Conservation (phyloP, 2,888 invertebrate species). For the Phytoseiulus persimilis region DNA sequence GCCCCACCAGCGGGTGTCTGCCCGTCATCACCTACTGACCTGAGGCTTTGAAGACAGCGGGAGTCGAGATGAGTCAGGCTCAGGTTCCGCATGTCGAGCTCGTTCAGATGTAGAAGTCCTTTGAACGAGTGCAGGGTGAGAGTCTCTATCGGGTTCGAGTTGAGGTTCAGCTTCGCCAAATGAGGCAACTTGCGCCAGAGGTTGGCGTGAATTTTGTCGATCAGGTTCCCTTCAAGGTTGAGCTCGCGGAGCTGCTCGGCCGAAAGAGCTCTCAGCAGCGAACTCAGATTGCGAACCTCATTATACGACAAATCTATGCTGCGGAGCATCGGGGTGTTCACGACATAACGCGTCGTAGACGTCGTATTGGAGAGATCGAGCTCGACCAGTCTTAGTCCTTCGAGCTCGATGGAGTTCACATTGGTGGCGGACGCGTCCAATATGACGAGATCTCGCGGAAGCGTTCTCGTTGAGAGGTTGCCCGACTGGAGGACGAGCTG, state of each 20-base stretch:
- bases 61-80: slow-evolving; percentile 45
- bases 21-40: slow-evolving; percentile 41
- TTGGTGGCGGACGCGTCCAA: slow-evolving; percentile 20
- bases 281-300: slow-evolving; percentile 42
- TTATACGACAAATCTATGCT: slow-evolving; percentile 42
- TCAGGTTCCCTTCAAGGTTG: slow-evolving; percentile 67
- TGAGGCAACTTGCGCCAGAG: slow-evolving; percentile 64
- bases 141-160: slow-evolving; percentile 66
- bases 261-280: slow-evolving; percentile 45
- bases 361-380: slow-evolving; percentile 24
- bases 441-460: neutral
- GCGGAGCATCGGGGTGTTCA: slow-evolving; percentile 41
- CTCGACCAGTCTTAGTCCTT: slow-evolving; percentile 9
- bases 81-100: slow-evolving; percentile 55
- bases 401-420: neutral
- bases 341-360: neutral
- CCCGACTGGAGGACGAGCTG: neutral
- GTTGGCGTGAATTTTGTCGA: slow-evolving; percentile 65
- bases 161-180: slow-evolving; percentile 67
- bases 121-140: slow-evolving; percentile 49
- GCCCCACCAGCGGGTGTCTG: too few species aligned
- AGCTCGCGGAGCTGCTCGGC: slow-evolving; percentile 58
- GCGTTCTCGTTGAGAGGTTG: neutral
- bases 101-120: slow-evolving; percentile 64
- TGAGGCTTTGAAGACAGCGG: slow-evolving; percentile 44